Evolutionary conservation across 2,888 invertebrate genomes (phyloP), one percentile per base, ranked within the genome.

Genomic region (Andricus curvator): DNA sequence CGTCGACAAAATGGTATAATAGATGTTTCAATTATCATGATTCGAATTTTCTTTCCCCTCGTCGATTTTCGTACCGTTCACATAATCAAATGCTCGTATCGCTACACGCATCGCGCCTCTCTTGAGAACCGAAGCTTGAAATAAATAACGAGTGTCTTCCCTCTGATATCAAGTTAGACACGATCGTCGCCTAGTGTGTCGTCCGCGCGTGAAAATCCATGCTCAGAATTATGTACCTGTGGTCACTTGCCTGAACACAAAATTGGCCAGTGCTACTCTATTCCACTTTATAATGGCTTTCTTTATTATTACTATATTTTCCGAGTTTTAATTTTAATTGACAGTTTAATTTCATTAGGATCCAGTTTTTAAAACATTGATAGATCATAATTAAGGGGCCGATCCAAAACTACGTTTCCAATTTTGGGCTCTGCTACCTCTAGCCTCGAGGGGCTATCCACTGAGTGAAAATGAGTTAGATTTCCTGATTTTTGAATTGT

Each of bases 61-160:
- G 20, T 44, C 44, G 22, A 44, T 37, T 41, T n/a, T 25, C 29
- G 4, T 74, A 74, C 70, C 51, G 33, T 56, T 74, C 70, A 74
- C 70, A 33, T 74, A 74, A 74, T 56, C 70, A 74, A 74, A 74
- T 20, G 51, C 70, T 74, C 33, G 70, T 33, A 74, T 74, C 70
- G 70, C 70, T 56, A 74, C 70, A 74, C 70, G 70, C 70, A 74
- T 74, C 51, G 20, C 70, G 51, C 70, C 70, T 74, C 70, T 74
- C 33, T 51, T 51, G 70, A 33, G 70, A 74, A 74, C 70, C 33
- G 70, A 74, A 74, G 51, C 70, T 74, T 74, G 70, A 74, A 56
- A 74, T 74, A 74, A 74, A 74, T 74, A 74, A 74, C 70, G 70
- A 74, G 70, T 74, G 70, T 74, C 70, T 74, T 74, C 56, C 70